These are phyloP conservation scores for Cryptomyrus ogoouensis DNA, from an alignment of 2,113 vertebrate species.

Conservation along the genomic window DNA sequence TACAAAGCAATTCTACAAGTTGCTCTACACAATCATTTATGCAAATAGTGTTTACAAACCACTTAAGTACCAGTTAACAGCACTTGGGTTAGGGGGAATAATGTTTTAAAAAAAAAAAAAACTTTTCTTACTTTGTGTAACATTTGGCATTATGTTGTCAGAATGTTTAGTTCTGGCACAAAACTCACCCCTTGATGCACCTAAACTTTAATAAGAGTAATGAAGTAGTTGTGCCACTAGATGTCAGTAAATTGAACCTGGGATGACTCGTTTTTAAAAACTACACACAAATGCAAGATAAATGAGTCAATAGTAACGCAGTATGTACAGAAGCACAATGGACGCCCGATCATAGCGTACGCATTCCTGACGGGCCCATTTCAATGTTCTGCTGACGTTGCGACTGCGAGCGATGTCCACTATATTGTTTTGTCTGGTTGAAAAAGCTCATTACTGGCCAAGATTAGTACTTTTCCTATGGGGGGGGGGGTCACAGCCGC, in stretches of 20 bases:
- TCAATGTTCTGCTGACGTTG: background rate
- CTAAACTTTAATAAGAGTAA: background rate
- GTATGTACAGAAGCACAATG: background rate
- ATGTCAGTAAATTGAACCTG: background rate
- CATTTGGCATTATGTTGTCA: conserved; percentile 48
- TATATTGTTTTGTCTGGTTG: background rate
- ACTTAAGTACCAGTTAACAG: conserved; percentile 43
- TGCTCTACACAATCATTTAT: conserved; percentile 70
- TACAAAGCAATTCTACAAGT: conserved; percentile 82
- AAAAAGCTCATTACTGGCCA: background rate
- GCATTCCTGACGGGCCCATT: background rate
- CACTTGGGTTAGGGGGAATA: background rate
- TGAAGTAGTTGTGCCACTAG: conserved; percentile 4
- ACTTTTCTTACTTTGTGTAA: conserved; percentile 13
- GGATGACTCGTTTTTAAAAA: background rate
- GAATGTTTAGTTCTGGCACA: conserved; percentile 36
- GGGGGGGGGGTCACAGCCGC: background rate
- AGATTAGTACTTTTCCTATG: background rate
- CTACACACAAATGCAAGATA: background rate
- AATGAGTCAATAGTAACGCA: background rate
- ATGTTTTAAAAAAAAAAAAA: conserved; percentile 25
- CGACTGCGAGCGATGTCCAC: background rate
- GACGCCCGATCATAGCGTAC: background rate
- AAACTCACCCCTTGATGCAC: background rate
- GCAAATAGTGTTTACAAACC: conserved; percentile 63